These are phyloP conservation scores for Pelvicachromis taeniatus DNA, from an alignment of 2,113 vertebrate species.

Conservation along the genomic window DNA sequence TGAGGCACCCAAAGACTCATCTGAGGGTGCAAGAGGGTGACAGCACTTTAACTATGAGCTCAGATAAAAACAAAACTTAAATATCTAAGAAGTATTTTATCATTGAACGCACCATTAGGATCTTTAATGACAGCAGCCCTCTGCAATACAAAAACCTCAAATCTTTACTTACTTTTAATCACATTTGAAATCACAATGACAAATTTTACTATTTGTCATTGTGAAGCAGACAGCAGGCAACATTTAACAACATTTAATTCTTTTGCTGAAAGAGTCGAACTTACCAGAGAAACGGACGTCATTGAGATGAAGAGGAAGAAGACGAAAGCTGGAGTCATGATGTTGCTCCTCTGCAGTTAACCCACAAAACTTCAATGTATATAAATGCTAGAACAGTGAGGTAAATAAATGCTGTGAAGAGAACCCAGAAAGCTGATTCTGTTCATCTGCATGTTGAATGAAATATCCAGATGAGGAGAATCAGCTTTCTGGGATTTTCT, in stretches of 20 bases:
- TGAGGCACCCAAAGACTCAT: background rate
- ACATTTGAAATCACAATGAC: background rate
- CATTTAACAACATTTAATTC: background rate
- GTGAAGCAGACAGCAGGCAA: too few species aligned
- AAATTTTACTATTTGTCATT: too few species aligned
- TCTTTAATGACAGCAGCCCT: background rate
- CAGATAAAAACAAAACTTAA: background rate
- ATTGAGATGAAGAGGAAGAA: background rate
- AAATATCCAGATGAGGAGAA: background rate
- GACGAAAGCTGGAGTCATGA: constrained; percentile 12
- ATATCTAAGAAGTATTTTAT: background rate
- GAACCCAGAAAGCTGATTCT: background rate
- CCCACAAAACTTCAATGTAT: background rate
- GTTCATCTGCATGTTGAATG: background rate
- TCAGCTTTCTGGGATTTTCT: background rate
- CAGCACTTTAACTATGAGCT: background rate
- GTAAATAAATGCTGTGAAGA: background rate
- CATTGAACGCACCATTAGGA: background rate
- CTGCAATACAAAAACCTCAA: background rate
- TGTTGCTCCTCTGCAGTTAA: background rate
- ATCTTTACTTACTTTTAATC: background rate
- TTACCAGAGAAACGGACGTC: background rate
- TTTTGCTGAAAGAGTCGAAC: background rate
- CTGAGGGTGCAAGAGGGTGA: background rate
- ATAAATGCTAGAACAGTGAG: background rate